A percentile compares a stretch with the other conserved stretches of the same genome.
phyloP scores from a whole-genome alignment of 1,140 invertebrate genomes.

The Limonius californicus region DNA sequence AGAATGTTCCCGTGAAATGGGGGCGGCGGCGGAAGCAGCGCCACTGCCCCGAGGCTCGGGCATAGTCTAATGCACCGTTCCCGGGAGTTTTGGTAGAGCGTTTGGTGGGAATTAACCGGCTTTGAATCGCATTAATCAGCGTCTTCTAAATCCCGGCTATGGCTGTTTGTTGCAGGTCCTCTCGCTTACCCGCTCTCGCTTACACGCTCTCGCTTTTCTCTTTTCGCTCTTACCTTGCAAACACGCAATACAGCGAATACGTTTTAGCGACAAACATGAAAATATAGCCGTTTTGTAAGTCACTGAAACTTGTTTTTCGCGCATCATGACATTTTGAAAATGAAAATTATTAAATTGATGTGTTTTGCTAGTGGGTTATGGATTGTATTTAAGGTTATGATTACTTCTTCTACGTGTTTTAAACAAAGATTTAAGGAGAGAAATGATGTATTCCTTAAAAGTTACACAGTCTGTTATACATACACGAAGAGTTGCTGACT shows the following conservation, averaged over 20 bases:
- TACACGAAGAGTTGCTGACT: no score
- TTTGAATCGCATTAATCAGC: conserved; percentile 48
- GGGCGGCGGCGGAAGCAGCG: not conserved
- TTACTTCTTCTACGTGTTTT: no score
- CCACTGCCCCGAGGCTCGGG: not conserved
- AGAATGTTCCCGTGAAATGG: conserved; percentile 28
- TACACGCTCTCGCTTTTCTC: not conserved
- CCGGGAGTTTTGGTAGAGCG: conserved; percentile 46
- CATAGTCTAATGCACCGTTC: conserved; percentile 30
- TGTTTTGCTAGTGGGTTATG: no score
- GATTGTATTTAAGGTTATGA: no score
- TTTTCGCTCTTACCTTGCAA: not conserved
- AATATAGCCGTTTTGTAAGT: no score
- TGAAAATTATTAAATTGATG: no score
- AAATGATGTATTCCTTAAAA: no score
- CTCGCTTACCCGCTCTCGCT: not conserved
- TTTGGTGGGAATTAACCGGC: conserved; percentile 48
- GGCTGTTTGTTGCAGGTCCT: conserved; percentile 42
- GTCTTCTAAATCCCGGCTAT: conserved; percentile 46
- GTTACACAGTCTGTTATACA: no score
- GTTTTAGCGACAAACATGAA: not conserved
- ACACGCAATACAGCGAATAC: not conserved
- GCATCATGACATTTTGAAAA: no score
- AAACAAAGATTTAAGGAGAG: no score
- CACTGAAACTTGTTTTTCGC: no score